A percentile compares a stretch with the other conserved stretches of the same genome.
Evolutionary conservation across 1,140 invertebrate genomes (phyloP).

Genomic region (Globodera rostochiensis): DNA sequence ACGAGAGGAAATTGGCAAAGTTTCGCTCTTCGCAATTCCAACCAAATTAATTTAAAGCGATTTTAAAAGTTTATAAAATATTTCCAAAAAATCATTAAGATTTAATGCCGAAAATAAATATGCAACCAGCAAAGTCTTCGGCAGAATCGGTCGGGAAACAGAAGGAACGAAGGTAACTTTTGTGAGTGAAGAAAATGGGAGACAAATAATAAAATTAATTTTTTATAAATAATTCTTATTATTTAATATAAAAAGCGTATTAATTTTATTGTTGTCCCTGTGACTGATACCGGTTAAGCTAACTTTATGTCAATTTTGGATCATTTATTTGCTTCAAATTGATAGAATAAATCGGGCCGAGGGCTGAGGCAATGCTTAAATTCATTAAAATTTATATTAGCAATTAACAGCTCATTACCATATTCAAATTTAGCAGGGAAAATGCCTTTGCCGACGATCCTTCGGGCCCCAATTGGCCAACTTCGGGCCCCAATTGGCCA

Average conservation of each 20-base stretch:
- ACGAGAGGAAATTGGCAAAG: background rate
- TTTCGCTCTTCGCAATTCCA: background rate
- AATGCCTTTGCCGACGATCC: background rate
- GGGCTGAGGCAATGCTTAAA: too few species aligned
- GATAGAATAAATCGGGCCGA: too few species aligned
- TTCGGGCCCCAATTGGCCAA: background rate
- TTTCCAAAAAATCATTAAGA: background rate
- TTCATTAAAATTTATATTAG: too few species aligned
- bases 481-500: background rate
- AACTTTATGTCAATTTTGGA: too few species aligned
- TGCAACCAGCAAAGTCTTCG: constrained; percentile 3
- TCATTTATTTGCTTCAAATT: too few species aligned
- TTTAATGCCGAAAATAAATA: background rate
- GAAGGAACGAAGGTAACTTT: background rate
- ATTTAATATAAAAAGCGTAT: background rate
- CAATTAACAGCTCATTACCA: too few species aligned
- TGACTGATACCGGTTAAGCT: too few species aligned
- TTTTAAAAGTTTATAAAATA: background rate
- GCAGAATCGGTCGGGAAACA: background rate
- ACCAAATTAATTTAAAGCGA: background rate
- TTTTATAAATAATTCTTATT: too few species aligned
- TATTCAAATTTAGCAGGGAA: background rate
- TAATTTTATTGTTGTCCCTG: too few species aligned
- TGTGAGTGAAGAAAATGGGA: background rate
- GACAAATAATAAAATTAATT: too few species aligned